Percentiles rank a stretch among this genome's conserved stretches.
phyloP scores from a whole-genome alignment of 2,888 invertebrate genomes.

The Synanthedon formicaeformis region DNA sequence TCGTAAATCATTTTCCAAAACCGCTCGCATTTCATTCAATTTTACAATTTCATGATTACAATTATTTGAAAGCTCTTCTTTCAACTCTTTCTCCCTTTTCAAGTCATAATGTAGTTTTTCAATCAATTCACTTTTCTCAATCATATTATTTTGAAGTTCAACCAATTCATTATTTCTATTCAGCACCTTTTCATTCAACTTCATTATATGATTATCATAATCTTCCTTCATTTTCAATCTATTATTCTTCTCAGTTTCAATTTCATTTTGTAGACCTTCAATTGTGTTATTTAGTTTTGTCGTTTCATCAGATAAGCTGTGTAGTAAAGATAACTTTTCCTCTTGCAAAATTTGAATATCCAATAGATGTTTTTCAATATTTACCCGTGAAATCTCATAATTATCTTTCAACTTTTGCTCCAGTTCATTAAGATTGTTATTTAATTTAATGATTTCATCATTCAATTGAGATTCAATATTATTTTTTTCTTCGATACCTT shows the following conservation, averaged over 20 bases:
- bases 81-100: slow-evolving; percentile 32
- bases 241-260: slow-evolving; percentile 36
- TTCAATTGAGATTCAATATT: slow-evolving; percentile 27
- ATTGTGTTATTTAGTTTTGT: slow-evolving; percentile 36
- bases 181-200: slow-evolving; percentile 47
- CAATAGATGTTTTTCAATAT: slow-evolving; percentile 36
- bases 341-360: slow-evolving; percentile 50
- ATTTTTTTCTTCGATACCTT: not conserved
- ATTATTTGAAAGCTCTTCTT: slow-evolving; percentile 24
- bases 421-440: slow-evolving; percentile 46
- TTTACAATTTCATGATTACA: slow-evolving; percentile 24
- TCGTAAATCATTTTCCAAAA: slow-evolving; percentile 22
- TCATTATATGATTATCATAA: slow-evolving; percentile 46
- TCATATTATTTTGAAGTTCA: slow-evolving; percentile 46
- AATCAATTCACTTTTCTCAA: slow-evolving; percentile 42
- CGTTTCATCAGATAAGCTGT: slow-evolving; percentile 42
- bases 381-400: slow-evolving; percentile 25
- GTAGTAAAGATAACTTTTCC: slow-evolving; percentile 42
- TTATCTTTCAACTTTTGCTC: slow-evolving; percentile 41
- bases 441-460: slow-evolving; percentile 39
- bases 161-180: slow-evolving; percentile 55
- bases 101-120: slow-evolving; percentile 36
- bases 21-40: slow-evolving; percentile 17
- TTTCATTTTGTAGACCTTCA: slow-evolving; percentile 27
- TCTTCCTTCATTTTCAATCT: slow-evolving; percentile 40